Evolutionary conservation across 2,113 vertebrate genomes (phyloP), one percentile per base, ranked within the genome.

Genomic region (Pterocles gutturalis): DNA sequence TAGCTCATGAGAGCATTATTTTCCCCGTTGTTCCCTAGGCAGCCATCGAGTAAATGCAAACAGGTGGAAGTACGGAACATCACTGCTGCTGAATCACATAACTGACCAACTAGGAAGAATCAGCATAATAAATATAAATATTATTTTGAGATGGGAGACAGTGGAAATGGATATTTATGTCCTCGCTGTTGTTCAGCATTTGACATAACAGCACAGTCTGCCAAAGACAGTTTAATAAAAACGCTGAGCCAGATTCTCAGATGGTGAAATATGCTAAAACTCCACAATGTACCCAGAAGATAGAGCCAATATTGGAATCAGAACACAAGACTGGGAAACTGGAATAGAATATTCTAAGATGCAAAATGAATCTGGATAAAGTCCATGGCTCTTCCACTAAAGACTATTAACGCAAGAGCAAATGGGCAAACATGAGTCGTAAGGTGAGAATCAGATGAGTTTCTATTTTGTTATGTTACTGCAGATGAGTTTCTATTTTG

Each of bases 41-140:
- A 97, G 96, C 49, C 87, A 62, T 97, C 90, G 48, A 97, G 83
- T 96, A 96, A 98, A 98, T 94, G 97, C 96, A 98, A 98, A 98
- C 97, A 98, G 96, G 97, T 97, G 95, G 96, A 95, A 97, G 61
- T 73, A 83, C 77, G 89, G 91, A 96, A 91, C 65, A 92, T 90
- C 83, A n/a, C 24, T 93, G 71, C 83, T 38, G 26, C 62, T 70
- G 93, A 94, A 94, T 71, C 58, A 64, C 62, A 78, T 76, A 82
- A 88, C 82, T 91, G 90, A 91, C 78, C 79, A 91, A 54, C 58
- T 62, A 93, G 92, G 76, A 97, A 94, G 94, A 98, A 89, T 90
- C 66, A 92, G 55, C 67, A 71, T 72, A 97, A 96, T 96, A 97
- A 97, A 96, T 76, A 95, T 53, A 97, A 95, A 93, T 91, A 96